Base-by-base conservation (phyloP, 92 coral and sea anemone species). In the Zoanthus solanderi region DNA sequence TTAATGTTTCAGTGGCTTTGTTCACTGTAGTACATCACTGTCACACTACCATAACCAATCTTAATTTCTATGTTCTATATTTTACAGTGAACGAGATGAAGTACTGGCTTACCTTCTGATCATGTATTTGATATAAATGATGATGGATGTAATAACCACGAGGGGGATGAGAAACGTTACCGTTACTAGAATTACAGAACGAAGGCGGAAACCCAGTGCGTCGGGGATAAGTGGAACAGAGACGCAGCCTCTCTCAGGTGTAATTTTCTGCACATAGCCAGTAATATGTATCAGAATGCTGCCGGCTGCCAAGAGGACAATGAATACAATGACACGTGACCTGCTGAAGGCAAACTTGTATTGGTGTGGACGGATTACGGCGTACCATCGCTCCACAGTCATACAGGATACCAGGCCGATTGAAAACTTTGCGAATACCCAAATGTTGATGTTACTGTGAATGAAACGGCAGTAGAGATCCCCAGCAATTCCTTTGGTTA, bases 351-450 rank as follows among this genome's bases (percentile, higher is more conserved):
- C 46, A 10, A 13, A 52, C 83, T 29, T 77, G 83, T 53, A 77
- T 29, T 77, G 11, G 68, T 78, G 65, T 29, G 83, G 83, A 7
- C 83, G 66, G 6, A 67, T 67, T 15, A 78, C 44, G 7, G 83
- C 82, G 48, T 78, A 53, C 83, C 83, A 78, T 29, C 83, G 34
- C 56, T 78, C 83, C 66, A 78, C 28, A 23, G 83, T 47, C 83
- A 78, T 78, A 53, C 83, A 78, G 13, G 67, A 18, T 23, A 78
- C 67, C 67, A 53, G 69, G 23, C 83, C 83, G 47, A 78, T 53
- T 12, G 83, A 78, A 28, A 78, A 77, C 83, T 78, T 78, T 32
- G 83, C 83, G 14, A 78, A 56, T 4, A 78, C 66, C 83, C 83
- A 78, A 47, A 78, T 78, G 69, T 78, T 78, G 23, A 78, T 58